Evolutionary conservation across 1,140 invertebrate species (phyloP).

Genomic region (Drosophila simulans): DNA sequence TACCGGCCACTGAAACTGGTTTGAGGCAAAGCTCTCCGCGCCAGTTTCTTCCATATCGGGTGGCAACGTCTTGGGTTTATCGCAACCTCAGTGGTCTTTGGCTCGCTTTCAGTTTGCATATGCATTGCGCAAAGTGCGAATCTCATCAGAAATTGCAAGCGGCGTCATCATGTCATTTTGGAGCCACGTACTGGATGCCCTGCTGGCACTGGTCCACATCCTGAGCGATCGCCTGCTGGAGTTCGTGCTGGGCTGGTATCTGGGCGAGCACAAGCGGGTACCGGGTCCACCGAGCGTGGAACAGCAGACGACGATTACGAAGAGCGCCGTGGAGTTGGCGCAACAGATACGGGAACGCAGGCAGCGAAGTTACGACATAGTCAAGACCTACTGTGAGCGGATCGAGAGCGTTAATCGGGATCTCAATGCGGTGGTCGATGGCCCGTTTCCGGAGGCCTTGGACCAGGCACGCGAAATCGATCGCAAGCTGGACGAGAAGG

Average conservation of each 20-base stretch:
- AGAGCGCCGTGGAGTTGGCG: constrained; percentile 88
- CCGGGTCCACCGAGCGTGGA: constrained; percentile 85
- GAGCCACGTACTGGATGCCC: constrained; percentile 42
- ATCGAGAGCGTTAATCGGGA: constrained; percentile 92
- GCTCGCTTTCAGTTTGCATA: constrained; percentile 10
- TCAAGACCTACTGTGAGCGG: constrained; percentile 90
- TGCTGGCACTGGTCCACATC: constrained; percentile 66
- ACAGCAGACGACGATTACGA: constrained; percentile 86
- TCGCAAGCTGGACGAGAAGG: constrained; percentile 86
- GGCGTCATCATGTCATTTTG: constrained; percentile 50
- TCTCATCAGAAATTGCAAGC: constrained; percentile 3
- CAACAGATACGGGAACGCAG: constrained; percentile 88
- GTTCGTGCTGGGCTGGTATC: constrained; percentile 68
- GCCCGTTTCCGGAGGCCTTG: constrained; percentile 90
- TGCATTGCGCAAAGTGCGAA: constrained; percentile 45
- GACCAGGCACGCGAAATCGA: constrained; percentile 91
- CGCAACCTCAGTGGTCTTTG: constrained; percentile 16
- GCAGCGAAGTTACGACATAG: constrained; percentile 89
- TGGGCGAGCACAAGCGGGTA: constrained; percentile 58
- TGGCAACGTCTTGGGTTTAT: constrained; percentile 40
- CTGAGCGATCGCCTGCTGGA: constrained; percentile 69
- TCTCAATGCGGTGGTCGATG: constrained; percentile 93
- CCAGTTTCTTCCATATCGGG: constrained; percentile 25
- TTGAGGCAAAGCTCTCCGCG: constrained; percentile 27
- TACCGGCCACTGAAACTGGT: constrained; percentile 16